These are phyloP conservation scores for Nematopogon swammerdamellus DNA, from an alignment of 2,888 invertebrate genomes.

Conservation along the genomic window DNA sequence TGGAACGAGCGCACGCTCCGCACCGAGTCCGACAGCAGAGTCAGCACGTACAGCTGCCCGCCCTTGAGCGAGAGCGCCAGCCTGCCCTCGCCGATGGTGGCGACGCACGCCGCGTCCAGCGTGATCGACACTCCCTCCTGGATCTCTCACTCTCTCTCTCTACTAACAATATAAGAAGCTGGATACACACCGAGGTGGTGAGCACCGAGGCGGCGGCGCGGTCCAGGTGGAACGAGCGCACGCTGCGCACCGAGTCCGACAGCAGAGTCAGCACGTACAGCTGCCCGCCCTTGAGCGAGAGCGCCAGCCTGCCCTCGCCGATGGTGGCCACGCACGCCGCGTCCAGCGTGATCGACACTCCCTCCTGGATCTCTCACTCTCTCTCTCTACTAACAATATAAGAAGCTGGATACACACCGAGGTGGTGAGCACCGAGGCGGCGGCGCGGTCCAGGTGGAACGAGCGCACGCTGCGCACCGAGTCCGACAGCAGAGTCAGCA, in stretches of 20 bases:
- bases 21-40: constrained; percentile 84
- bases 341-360: no score
- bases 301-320: constrained; percentile 78
- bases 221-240: constrained; percentile 83
- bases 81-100: constrained; percentile 79
- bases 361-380: no score
- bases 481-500: constrained; percentile 89
- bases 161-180: no score
- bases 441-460: constrained; percentile 93
- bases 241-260: constrained; percentile 92
- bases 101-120: constrained; percentile 85
- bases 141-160: no score
- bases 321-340: constrained; percentile 86
- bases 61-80: constrained; percentile 82
- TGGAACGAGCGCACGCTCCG: constrained; percentile 81
- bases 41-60: constrained; percentile 85
- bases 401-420: constrained; percentile 86
- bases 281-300: constrained; percentile 90
- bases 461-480: constrained; percentile 83
- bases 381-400: no score
- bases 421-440: constrained; percentile 93
- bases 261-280: constrained; percentile 89
- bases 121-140: no score
- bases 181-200: constrained; percentile 85
- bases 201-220: constrained; percentile 95